A percentile compares a stretch with the other conserved stretches of the same genome.
Conservation (phyloP, 2,113 vertebrate species). For the Planiliza haematocheilus region DNA sequence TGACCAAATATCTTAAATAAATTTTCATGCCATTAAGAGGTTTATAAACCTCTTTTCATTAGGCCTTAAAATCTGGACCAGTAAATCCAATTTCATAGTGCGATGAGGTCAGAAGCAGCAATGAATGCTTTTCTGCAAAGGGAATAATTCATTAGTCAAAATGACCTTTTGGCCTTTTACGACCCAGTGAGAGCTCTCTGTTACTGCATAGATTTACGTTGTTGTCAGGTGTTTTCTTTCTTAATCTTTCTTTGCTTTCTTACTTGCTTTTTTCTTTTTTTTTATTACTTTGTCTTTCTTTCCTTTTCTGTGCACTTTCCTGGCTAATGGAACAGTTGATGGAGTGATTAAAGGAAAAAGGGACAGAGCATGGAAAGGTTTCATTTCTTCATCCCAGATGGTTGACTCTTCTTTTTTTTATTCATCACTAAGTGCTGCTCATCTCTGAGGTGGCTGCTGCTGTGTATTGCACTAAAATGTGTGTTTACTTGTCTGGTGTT, state of each 20-base stretch:
- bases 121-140: conserved; percentile 10
- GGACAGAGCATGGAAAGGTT: conserved; percentile 33
- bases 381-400: conserved; percentile 67
- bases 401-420: conserved; percentile 40
- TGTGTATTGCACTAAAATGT: conserved; percentile 13
- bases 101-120: conserved; percentile 21
- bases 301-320: neutral
- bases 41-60: neutral
- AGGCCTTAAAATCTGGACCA: neutral
- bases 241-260: neutral
- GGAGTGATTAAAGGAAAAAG: conserved; percentile 42
- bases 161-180: conserved; percentile 24
- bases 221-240: neutral
- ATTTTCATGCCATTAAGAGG: neutral
- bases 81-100: conserved; percentile 6
- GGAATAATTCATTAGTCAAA: conserved; percentile 7
- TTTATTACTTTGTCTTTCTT: neutral
- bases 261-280: neutral
- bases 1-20: neutral
- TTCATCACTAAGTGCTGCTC: conserved; percentile 67
- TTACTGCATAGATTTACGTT: neutral
- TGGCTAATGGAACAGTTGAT: conserved; percentile 37
- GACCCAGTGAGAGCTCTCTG: neutral
- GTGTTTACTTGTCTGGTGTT: conserved; percentile 23
- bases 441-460: conserved; percentile 54